phyloP scores from a whole-genome alignment of 2,113 vertebrate species.

The Dendrocopos noguchii region DNA sequence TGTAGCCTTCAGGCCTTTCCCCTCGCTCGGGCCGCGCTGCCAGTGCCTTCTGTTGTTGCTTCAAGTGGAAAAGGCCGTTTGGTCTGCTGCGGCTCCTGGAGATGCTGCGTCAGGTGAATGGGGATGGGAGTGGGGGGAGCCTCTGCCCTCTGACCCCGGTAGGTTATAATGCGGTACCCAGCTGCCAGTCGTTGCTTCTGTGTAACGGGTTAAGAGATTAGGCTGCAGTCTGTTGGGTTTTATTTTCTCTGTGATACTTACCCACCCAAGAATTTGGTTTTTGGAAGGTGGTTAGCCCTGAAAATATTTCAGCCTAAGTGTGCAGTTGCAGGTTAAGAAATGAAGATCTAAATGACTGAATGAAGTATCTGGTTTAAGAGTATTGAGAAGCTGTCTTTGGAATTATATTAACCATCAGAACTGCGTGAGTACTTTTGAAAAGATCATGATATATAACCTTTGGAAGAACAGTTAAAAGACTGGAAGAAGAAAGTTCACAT shows the following conservation, averaged over 20 bases:
- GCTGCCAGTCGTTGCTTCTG: neutral
- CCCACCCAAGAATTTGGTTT: fast-evolving
- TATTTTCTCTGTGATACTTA: too few relatives aligned
- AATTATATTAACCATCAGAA: fast-evolving
- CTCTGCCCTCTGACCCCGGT: too few relatives aligned
- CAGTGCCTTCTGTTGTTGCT: fast-evolving
- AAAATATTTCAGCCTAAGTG: fast-evolving
- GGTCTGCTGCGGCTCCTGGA: neutral
- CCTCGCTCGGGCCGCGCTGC: too few relatives aligned
- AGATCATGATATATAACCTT: fast-evolving
- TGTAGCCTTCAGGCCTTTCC: neutral
- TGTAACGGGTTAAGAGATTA: too few relatives aligned
- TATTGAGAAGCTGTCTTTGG: neutral
- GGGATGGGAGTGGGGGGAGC: too few relatives aligned
- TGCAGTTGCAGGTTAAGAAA: fast-evolving
- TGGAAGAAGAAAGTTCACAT: neutral
- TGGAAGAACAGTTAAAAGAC: neutral
- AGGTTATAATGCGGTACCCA: fast-evolving
- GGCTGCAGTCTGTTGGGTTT: neutral
- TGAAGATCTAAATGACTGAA: fast-evolving
- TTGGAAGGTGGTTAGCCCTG: neutral
- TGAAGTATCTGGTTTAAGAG: neutral
- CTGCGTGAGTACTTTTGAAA: fast-evolving
- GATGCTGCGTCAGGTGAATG: neutral
- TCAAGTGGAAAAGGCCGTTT: fast-evolving